A percentile compares a stretch with the other conserved stretches of the same genome.
phyloP scores from a whole-genome alignment of 1,140 invertebrate genomes.

The Amyelois transitella region DNA sequence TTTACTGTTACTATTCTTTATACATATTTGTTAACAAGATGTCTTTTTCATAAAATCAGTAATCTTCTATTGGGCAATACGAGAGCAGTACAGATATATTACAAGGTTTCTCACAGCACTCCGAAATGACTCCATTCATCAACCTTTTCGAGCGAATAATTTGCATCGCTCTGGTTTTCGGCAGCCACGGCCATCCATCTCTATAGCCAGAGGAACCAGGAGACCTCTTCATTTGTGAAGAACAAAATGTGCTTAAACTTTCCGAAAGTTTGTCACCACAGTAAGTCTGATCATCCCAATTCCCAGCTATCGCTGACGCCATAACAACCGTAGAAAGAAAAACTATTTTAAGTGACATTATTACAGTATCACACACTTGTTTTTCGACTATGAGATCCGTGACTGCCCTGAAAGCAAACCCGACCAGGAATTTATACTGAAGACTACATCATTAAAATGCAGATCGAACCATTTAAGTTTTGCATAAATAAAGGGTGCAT shows the following conservation, averaged over 20 bases:
- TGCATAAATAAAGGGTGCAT: neutral
- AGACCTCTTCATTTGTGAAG: neutral
- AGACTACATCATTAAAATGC: no score
- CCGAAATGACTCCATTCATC: neutral
- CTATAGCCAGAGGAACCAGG: neutral
- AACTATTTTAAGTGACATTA: neutral
- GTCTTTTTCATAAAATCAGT: neutral
- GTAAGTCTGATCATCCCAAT: neutral
- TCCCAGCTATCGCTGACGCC: neutral
- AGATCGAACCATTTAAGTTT: neutral
- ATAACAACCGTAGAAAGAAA: neutral
- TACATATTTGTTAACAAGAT: no score
- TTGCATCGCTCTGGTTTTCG: neutral
- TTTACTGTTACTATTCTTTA: no score
- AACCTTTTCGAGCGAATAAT: neutral
- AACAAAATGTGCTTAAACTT: neutral
- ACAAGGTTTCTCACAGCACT: slow-evolving; percentile 3
- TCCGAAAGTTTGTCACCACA: neutral
- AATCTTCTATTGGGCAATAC: neutral
- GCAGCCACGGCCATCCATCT: neutral
- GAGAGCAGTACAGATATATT: neutral
- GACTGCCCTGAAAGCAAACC: neutral
- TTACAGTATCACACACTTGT: neutral
- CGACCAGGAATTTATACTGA: neutral
- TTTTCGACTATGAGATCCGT: neutral